Evolutionary conservation across 2,888 invertebrate genomes (phyloP).

Genomic region (Zeuzera pyrina): DNA sequence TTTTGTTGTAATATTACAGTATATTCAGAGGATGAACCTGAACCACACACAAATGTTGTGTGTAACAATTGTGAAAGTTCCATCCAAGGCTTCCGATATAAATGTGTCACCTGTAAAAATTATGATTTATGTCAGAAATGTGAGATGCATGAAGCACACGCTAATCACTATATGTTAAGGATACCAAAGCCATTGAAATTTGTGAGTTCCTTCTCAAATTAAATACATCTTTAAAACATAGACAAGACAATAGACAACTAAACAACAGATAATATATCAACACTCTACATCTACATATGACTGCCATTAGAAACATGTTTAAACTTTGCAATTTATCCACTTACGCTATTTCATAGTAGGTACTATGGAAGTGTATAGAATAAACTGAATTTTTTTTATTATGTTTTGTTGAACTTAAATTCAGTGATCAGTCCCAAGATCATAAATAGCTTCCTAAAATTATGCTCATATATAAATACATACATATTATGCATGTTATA

Average conservation of each 20-base stretch:
- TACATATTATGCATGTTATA: too few relatives aligned
- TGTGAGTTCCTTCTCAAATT: slow-evolving; percentile 40
- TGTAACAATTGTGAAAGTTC: slow-evolving; percentile 81
- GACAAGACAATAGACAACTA: too few relatives aligned
- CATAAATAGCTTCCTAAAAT: too few relatives aligned
- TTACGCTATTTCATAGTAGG: not conserved
- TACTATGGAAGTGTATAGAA: not conserved
- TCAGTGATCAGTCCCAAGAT: too few relatives aligned
- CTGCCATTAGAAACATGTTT: too few relatives aligned
- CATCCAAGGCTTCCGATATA: slow-evolving; percentile 85
- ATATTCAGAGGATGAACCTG: slow-evolving; percentile 18
- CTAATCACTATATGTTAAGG: slow-evolving; percentile 83
- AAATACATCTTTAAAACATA: too few relatives aligned
- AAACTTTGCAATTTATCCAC: not conserved
- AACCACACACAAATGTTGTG: slow-evolving; percentile 69
- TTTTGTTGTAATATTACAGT: slow-evolving; percentile 12
- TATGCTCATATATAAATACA: too few relatives aligned
- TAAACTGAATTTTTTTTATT: not conserved
- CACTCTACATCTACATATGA: too few relatives aligned
- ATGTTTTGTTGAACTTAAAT: too few relatives aligned
- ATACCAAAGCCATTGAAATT: slow-evolving; percentile 66
- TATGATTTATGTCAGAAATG: slow-evolving; percentile 87
- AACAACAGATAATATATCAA: too few relatives aligned
- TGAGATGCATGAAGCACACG: slow-evolving; percentile 78
- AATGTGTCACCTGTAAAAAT: slow-evolving; percentile 85